Conservation (phyloP, 1,140 invertebrate species). For the Lucilia cuprina region DNA sequence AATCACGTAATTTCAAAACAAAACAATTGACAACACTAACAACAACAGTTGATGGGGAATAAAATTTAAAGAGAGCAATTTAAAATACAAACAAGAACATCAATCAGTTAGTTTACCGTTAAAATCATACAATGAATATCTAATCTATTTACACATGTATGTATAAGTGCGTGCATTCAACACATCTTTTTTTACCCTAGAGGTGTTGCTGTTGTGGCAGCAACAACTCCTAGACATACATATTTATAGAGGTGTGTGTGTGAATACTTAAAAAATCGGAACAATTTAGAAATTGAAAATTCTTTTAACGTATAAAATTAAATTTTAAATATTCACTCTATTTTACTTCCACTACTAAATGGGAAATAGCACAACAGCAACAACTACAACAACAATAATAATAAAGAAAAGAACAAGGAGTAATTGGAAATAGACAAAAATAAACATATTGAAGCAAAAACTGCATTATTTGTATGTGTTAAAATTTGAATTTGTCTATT, state of each 20-base stretch:
- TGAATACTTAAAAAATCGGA: neutral
- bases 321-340: neutral
- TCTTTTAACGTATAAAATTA: neutral
- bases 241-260: neutral
- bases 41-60: neutral
- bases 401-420: neutral
- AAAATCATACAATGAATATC: neutral
- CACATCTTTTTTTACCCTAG: neutral
- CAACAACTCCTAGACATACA: neutral
- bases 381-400: neutral
- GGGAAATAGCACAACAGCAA: neutral
- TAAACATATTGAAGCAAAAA: neutral
- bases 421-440: neutral
- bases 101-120: neutral
- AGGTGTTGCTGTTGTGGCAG: neutral
- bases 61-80: neutral
- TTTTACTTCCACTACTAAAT: slow-evolving; percentile 3
- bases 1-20: too few species aligned
- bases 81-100: neutral
- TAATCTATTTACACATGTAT: neutral
- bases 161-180: neutral
- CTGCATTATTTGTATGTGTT: neutral
- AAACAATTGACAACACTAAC: neutral
- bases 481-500: neutral
- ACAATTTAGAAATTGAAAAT: neutral